A percentile compares a stretch with the other conserved stretches of the same genome.
phyloP scores from a whole-genome alignment of 2,888 invertebrate genomes.

The Chouioia cunea region DNA sequence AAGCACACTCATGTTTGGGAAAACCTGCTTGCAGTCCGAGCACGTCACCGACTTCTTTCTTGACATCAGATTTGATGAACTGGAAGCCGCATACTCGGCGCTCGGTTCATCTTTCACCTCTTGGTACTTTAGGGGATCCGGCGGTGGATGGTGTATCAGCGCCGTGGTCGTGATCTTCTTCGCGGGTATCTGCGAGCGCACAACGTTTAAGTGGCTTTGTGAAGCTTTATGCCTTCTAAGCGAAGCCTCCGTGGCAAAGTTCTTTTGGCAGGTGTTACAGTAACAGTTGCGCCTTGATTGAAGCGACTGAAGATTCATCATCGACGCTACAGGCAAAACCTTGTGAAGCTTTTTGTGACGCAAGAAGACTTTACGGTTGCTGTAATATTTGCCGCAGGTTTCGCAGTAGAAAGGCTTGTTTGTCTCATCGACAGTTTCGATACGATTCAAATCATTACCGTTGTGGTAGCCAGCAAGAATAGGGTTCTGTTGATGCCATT shows the following conservation, averaged over 20 bases:
- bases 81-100: too few relatives aligned
- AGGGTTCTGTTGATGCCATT: slow-evolving; percentile 68
- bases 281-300: slow-evolving; percentile 48
- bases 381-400: slow-evolving; percentile 76
- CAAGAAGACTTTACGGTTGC: slow-evolving; percentile 72
- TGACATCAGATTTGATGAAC: slow-evolving; percentile 15
- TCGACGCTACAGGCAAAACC: slow-evolving; percentile 34
- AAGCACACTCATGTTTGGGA: slow-evolving; percentile 75
- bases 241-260: slow-evolving; percentile 66
- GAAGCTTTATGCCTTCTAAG: slow-evolving; percentile 65
- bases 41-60: slow-evolving; percentile 69
- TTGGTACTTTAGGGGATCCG: slow-evolving; percentile 3
- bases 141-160: slow-evolving; percentile 46
- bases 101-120: background rate
- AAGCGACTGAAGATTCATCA: slow-evolving; percentile 52
- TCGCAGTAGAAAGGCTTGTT: slow-evolving; percentile 72
- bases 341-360: slow-evolving; percentile 73
- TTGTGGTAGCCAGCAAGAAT: slow-evolving; percentile 53
- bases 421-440: slow-evolving; percentile 50
- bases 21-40: slow-evolving; percentile 75
- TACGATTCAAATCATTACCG: slow-evolving; percentile 20
- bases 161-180: slow-evolving; percentile 45
- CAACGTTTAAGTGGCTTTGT: slow-evolving; percentile 43
- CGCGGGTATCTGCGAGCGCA: slow-evolving; percentile 4
- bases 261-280: slow-evolving; percentile 68